Evolutionary conservation across 2,888 invertebrate genomes (phyloP), one percentile per base, ranked within the genome.

Genomic region (Drosophila buzzatii): DNA sequence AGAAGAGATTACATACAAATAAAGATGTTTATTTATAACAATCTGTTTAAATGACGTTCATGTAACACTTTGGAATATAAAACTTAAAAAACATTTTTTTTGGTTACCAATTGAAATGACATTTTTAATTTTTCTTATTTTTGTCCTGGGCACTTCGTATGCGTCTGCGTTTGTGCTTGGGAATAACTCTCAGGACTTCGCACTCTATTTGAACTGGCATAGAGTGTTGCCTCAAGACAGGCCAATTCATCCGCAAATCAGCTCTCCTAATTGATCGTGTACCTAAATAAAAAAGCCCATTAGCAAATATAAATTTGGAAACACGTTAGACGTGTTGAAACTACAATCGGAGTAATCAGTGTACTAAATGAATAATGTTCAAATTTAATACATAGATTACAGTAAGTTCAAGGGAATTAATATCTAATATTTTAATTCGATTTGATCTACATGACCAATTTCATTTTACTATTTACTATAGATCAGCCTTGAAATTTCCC

Each of bases 171-270:
- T 91, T 85, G 42, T 93, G 92, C 57, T 93, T 93, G 9, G 93
- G 93, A 6, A 93, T 78, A 44, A 92, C 86, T 51, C 93, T 85
- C 47, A 93, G 91, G 20, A 93, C 80, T 73, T 93, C 92, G 39
- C 91, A 91, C 61, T 93, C 93, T 39, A 93, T 93, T 90, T 93
- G 93, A 1, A 93, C 93, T 3, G 93, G 93, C 93, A 93, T 93
- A 14, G 93, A 92, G 44, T 92, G 90, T 70, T 93, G 93, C 52
- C 93, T 83, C 58, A 86, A 70, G 18, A 87, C 81, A 7, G 90
- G 73, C 91, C 92, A 91, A 55, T 82, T 90, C 7, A 88, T 53
- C 37, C 79, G 82, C 33, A 58, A 65, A 27, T 52, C 59, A 3
- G 20, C 35, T 23, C 31, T 79, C 6, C 58, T 58, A 35, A 56